A percentile compares a stretch with the other conserved stretches of the same genome.
Evolutionary conservation across 2,888 invertebrate genomes (phyloP).

Genomic region (Galeopsomyia nigrocyanea): DNA sequence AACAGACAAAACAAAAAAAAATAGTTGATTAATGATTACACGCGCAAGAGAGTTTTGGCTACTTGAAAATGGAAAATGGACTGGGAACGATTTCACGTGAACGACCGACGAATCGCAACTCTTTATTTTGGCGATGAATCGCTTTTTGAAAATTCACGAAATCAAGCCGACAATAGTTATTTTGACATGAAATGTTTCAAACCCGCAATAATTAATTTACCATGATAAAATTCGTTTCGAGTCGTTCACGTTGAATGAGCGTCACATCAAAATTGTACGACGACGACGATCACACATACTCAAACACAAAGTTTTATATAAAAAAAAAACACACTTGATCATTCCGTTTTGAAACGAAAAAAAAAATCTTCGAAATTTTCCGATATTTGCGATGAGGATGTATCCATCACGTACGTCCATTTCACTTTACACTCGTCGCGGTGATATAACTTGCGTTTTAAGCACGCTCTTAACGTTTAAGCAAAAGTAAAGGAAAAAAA

Average conservation of each 20-base stretch:
- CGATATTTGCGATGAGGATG: slow-evolving; percentile 35
- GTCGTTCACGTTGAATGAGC: slow-evolving; percentile 60
- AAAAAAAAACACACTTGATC: slow-evolving; percentile 47
- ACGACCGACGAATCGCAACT: slow-evolving; percentile 16
- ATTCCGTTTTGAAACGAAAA: slow-evolving; percentile 36
- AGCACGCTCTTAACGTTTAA: slow-evolving; percentile 27
- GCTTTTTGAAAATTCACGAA: neutral
- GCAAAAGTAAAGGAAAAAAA: slow-evolving; percentile 28
- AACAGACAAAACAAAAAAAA: neutral
- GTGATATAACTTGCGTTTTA: slow-evolving; percentile 46
- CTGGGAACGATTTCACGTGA: slow-evolving; percentile 36
- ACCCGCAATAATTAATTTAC: slow-evolving; percentile 11
- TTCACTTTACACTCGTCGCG: slow-evolving; percentile 48
- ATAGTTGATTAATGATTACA: slow-evolving; percentile 2
- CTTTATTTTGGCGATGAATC: neutral
- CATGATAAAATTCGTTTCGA: slow-evolving; percentile 44
- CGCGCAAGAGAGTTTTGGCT: slow-evolving; percentile 35
- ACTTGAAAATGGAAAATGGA: slow-evolving; percentile 22
- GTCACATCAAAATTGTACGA: slow-evolving; percentile 56
- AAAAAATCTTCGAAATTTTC: slow-evolving; percentile 40
- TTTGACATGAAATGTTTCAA: neutral
- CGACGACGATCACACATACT: slow-evolving; percentile 8
- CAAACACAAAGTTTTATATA: neutral
- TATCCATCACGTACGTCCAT: slow-evolving; percentile 25
- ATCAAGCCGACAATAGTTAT: too few species aligned